Conservation (phyloP, 2,797 vertebrate genomes). For the Phataginus tetradactyla region DNA sequence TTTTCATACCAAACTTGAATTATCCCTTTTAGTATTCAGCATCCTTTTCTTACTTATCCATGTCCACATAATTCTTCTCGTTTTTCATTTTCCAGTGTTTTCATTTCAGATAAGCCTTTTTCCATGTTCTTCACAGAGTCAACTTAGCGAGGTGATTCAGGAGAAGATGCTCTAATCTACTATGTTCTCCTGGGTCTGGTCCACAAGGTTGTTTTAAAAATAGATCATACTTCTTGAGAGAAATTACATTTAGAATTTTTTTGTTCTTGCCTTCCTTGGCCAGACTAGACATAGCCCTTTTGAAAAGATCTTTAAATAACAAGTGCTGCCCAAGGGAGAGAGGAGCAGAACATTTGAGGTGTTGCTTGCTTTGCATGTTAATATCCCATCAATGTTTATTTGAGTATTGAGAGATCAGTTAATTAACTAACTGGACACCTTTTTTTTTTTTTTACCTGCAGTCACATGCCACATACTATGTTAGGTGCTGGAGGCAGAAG, state of each 20-base stretch:
- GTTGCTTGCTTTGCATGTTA: not conserved
- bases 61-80: not conserved
- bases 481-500: not conserved
- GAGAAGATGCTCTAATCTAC: not conserved
- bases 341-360: not conserved
- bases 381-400: not conserved
- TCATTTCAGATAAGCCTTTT: constrained; percentile 42
- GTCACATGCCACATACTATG: not conserved
- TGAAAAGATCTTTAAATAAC: constrained; percentile 9
- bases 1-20: constrained; percentile 15
- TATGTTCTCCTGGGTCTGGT: not conserved
- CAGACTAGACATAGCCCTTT: constrained; percentile 11
- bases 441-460: not conserved
- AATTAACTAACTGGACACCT: not conserved
- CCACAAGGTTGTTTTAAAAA: not conserved
- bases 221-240: constrained; percentile 40
- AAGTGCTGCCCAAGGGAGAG: not conserved
- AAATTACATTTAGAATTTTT: constrained; percentile 27
- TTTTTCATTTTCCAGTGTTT: constrained; percentile 50
- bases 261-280: constrained; percentile 14
- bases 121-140: constrained; percentile 8
- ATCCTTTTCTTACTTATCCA: not conserved
- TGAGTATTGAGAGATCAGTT: not conserved
- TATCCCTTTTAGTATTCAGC: not conserved
- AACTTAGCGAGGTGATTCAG: not conserved